Conservation (phyloP, 2,113 vertebrate genomes). For the Antechinus stuartii region DNA sequence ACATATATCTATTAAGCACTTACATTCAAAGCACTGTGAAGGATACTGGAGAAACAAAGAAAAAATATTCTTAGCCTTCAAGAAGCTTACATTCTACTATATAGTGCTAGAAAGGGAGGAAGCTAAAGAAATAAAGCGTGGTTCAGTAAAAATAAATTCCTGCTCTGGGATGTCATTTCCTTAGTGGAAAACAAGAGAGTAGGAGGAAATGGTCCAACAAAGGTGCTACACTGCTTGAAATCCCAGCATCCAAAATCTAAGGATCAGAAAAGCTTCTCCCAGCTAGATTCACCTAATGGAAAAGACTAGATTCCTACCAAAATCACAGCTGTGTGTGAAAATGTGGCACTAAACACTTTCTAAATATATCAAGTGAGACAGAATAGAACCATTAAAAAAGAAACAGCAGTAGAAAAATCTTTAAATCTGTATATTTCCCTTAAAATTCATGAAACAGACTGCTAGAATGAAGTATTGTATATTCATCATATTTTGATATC, state of each 20-base stretch:
- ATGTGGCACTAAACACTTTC: constrained; percentile 25
- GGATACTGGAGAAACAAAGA: neutral
- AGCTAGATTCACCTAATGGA: neutral
- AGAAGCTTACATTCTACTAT: neutral
- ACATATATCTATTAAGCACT: neutral
- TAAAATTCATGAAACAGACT: neutral
- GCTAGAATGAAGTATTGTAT: neutral
- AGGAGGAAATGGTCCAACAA: neutral
- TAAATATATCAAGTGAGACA: neutral
- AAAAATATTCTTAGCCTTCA: neutral
- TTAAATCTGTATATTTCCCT: neutral
- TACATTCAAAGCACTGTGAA: neutral
- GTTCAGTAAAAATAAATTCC: neutral
- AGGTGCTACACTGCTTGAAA: neutral
- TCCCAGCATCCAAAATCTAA: neutral
- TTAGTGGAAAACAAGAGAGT: neutral
- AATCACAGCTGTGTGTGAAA: constrained; percentile 15
- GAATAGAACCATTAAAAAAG: constrained; percentile 21
- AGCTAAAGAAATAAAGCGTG: neutral
- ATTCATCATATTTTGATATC: neutral
- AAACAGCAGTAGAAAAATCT: neutral
- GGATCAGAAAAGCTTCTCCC: constrained; percentile 1
- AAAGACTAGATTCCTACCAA: neutral
- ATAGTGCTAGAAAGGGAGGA: neutral
- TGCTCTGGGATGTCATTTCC: neutral